phyloP scores from a whole-genome alignment of 2,113 vertebrate genomes.

The Tympanuchus pallidicinctus region DNA sequence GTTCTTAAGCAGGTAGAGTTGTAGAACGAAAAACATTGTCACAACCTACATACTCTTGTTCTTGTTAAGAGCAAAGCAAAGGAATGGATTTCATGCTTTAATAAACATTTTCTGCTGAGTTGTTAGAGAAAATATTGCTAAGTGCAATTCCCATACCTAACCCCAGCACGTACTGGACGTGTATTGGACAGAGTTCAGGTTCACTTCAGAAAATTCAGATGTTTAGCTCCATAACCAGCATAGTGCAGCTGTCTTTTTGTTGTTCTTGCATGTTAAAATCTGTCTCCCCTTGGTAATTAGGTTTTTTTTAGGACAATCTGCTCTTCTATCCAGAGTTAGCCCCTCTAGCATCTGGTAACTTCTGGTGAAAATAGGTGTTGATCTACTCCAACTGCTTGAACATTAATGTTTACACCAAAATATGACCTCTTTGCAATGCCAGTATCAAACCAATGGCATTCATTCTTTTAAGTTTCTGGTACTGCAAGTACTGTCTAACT shows the following conservation, averaged over 20 bases:
- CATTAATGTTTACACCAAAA: neutral
- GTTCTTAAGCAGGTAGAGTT: neutral
- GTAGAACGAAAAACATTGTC: neutral
- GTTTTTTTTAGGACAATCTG: neutral
- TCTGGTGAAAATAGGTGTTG: neutral
- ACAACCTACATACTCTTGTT: neutral
- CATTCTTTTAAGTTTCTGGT: neutral
- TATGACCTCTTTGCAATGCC: neutral
- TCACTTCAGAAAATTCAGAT: neutral
- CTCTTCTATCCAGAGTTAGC: neutral
- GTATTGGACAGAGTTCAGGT: neutral
- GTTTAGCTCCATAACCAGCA: neutral
- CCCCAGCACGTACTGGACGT: neutral
- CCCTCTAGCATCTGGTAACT: neutral
- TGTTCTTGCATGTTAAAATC: neutral
- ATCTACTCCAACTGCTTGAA: neutral
- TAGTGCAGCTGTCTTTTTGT: neutral
- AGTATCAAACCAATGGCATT: neutral
- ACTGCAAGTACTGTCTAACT: neutral
- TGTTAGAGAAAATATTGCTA: neutral
- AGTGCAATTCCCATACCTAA: neutral
- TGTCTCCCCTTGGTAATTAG: neutral
- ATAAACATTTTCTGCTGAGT: neutral
- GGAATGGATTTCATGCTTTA: neutral
- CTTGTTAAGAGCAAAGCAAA: neutral